Evolutionary conservation across 2,113 vertebrate species (phyloP), one percentile per base, ranked within the genome.

Genomic region (Collichthys lucidus): DNA sequence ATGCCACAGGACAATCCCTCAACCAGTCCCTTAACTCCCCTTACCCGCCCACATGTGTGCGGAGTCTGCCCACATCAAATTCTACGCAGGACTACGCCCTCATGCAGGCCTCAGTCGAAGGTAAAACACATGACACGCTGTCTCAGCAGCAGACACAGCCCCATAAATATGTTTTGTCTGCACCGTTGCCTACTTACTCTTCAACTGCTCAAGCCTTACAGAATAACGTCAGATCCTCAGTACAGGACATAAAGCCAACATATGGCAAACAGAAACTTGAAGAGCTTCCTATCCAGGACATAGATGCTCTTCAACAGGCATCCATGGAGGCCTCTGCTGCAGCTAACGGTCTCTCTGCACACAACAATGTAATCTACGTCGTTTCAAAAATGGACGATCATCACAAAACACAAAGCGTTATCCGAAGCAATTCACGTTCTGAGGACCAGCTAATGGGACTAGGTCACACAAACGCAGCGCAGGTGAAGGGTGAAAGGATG

Each of bases 321-420:
- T 92, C 96, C 65, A 94, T 98, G 74, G 96, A 96, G 42, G 94
- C 94, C 35, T 95, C 97, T 42, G 95, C 96, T 40, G 93, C 95
- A 0, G 94, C 96, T 42, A 94, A 89, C 69, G 96, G 95, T 63
- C 92, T 96, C 56, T 90, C 12, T 2, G 86, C 92, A 77, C 96
- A 96, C 85, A 97, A 97, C 83, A 94, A 94, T 40, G 86, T 95
- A 15, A 92, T 96, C 67, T 98, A 96, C 59, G 96, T 96, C 74
- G 95, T 96, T 82, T 98, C 97, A 42, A 98, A 98, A 94, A 94
- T 96, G 91, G 97, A 98, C 46, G 97, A 98, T 86, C 94, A 96
- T 75, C 97, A 97, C 60, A 95, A 95, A 90, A 95, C 96, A 68
- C 98, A 98, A 89, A 98, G 97, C n/a, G 97, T 99, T 11, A 98